phyloP scores from a whole-genome alignment of 2,113 vertebrate genomes.

The Gorsachius goisagi region DNA sequence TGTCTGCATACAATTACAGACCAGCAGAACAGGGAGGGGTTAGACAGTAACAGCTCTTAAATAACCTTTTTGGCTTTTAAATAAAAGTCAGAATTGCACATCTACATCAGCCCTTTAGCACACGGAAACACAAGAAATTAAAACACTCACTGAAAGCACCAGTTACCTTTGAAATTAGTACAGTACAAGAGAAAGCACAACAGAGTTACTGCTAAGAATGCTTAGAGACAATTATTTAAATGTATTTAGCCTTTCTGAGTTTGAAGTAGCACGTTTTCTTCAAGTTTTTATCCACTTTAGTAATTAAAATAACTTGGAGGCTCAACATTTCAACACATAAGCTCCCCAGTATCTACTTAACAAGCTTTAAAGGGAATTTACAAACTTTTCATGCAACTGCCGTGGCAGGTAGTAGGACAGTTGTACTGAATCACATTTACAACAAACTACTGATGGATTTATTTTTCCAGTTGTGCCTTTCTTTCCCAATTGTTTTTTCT shows the following conservation, averaged over 20 bases:
- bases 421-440: background rate
- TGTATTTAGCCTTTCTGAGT: background rate
- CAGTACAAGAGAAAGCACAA: background rate
- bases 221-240: background rate
- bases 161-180: background rate
- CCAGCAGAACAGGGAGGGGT: background rate
- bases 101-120: background rate
- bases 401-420: background rate
- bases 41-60: background rate
- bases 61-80: background rate
- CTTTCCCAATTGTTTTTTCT: background rate
- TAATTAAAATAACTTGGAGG: background rate
- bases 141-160: background rate
- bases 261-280: background rate
- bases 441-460: background rate
- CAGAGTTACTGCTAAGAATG: background rate
- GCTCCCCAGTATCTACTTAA: background rate
- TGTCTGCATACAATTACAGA: background rate
- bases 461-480: background rate
- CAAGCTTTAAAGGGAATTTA: background rate
- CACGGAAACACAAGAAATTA: background rate
- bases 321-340: background rate
- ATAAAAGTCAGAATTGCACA: background rate
- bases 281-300: background rate
- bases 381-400: background rate